These are phyloP conservation scores for Serrognathus titanus DNA, from an alignment of 2,888 invertebrate species.

Conservation along the genomic window DNA sequence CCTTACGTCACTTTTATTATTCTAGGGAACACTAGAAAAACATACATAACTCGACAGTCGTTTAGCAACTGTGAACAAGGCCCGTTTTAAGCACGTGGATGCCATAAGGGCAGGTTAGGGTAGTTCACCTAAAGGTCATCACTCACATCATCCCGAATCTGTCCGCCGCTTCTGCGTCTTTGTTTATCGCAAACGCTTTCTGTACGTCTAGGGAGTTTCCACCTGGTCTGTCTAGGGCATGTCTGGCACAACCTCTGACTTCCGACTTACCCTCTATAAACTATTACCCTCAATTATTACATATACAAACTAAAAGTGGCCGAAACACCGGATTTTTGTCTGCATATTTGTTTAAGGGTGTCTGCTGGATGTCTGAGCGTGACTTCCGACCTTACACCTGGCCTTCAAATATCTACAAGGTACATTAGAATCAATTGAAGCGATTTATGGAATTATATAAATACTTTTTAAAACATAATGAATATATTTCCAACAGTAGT, in stretches of 20 bases:
- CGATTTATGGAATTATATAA: too few species aligned
- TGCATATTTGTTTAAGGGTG: slow-evolving; percentile 9
- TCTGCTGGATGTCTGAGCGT: slow-evolving; percentile 9
- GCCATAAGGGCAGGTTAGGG: slow-evolving; percentile 18
- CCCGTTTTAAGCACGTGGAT: slow-evolving; percentile 17
- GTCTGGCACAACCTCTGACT: slow-evolving; percentile 26
- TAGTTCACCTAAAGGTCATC: slow-evolving; percentile 18
- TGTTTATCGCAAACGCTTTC: neutral
- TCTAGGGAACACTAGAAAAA: neutral
- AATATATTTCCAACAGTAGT: too few species aligned
- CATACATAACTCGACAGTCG: neutral
- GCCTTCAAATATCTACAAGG: too few species aligned
- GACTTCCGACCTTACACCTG: neutral
- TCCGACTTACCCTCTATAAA: slow-evolving; percentile 21
- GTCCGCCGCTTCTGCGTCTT: neutral
- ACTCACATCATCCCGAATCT: slow-evolving; percentile 11
- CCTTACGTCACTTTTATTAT: neutral
- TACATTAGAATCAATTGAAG: too few species aligned
- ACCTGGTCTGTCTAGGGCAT: slow-evolving; percentile 27
- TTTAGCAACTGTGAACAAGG: slow-evolving; percentile 17
- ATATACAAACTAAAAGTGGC: slow-evolving; percentile 4
- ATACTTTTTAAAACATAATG: too few species aligned
- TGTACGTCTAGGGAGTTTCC: slow-evolving; percentile 1
- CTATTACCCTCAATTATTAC: slow-evolving; percentile 19
- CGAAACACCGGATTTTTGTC: slow-evolving; percentile 6